These are phyloP conservation scores for Neoscelio sp. DNA, from an alignment of 2,888 invertebrate genomes.

Conservation along the genomic window DNA sequence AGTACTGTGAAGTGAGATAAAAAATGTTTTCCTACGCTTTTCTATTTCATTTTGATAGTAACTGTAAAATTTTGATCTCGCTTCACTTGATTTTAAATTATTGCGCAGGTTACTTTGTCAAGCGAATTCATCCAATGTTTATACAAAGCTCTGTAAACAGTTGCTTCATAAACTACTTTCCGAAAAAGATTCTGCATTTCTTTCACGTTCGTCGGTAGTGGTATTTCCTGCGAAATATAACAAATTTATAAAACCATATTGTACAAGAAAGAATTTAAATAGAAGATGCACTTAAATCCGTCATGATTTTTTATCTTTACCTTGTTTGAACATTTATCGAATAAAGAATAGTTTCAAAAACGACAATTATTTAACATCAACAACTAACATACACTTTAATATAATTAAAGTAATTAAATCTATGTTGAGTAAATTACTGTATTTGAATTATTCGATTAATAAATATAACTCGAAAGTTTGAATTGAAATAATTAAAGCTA, in stretches of 20 bases:
- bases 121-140: conserved; percentile 68
- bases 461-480: conserved; percentile 1
- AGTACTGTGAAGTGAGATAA: too few species aligned
- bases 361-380: too few species aligned
- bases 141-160: conserved; percentile 69
- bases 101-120: conserved; percentile 54
- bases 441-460: conserved; percentile 1
- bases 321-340: too few species aligned
- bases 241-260: background rate
- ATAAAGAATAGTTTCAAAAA: too few species aligned
- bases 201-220: conserved; percentile 66
- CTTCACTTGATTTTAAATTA: conserved; percentile 2
- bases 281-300: background rate
- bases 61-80: background rate
- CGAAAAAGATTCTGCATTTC: conserved; percentile 66
- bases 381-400: too few species aligned
- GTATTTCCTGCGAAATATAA: conserved; percentile 55
- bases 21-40: too few species aligned
- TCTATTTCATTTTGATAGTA: background rate
- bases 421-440: background rate
- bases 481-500: conserved; percentile 14
- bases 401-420: too few species aligned
- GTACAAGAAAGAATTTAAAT: too few species aligned
- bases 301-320: background rate
- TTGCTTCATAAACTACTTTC: conserved; percentile 66